phyloP scores from a whole-genome alignment of 2,888 invertebrate species.

The Helobdella robusta region DNA sequence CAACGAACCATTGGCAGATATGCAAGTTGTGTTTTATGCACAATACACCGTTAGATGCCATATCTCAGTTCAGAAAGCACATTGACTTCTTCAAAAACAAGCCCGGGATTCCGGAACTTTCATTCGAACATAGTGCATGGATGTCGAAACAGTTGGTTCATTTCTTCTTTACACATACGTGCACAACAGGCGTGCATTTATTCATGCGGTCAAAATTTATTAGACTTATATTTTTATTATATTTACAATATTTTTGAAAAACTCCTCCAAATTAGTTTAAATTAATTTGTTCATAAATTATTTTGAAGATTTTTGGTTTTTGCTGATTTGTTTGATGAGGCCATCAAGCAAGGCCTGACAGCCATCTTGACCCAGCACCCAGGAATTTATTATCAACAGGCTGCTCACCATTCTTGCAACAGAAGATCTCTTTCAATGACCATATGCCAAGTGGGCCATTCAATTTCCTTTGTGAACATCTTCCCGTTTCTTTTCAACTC shows the following conservation, averaged over 20 bases:
- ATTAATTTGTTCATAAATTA: not conserved
- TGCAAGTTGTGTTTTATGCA: slow-evolving; percentile 80
- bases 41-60: slow-evolving; percentile 83
- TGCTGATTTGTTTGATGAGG: slow-evolving; percentile 90
- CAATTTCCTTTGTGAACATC: too few species aligned
- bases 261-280: not conserved
- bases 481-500: too few species aligned
- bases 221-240: not conserved
- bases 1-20: slow-evolving; percentile 56
- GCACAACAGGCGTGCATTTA: too few species aligned
- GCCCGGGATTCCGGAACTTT: slow-evolving; percentile 69
- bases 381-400: slow-evolving; percentile 88
- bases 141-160: slow-evolving; percentile 79
- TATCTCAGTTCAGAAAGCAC: slow-evolving; percentile 82
- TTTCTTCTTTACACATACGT: too few species aligned
- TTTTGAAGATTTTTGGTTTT: slow-evolving; percentile 60
- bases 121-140: slow-evolving; percentile 93
- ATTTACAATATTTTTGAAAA: not conserved
- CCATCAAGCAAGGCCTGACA: slow-evolving; percentile 78
- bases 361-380: slow-evolving; percentile 93
- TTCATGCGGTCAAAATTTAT: not conserved
- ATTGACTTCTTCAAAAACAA: slow-evolving; percentile 71
- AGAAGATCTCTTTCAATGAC: slow-evolving; percentile 67
- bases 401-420: slow-evolving; percentile 73
- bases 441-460: slow-evolving; percentile 58